Conservation (phyloP, 2,113 vertebrate species). For the Chaetura pelagica region DNA sequence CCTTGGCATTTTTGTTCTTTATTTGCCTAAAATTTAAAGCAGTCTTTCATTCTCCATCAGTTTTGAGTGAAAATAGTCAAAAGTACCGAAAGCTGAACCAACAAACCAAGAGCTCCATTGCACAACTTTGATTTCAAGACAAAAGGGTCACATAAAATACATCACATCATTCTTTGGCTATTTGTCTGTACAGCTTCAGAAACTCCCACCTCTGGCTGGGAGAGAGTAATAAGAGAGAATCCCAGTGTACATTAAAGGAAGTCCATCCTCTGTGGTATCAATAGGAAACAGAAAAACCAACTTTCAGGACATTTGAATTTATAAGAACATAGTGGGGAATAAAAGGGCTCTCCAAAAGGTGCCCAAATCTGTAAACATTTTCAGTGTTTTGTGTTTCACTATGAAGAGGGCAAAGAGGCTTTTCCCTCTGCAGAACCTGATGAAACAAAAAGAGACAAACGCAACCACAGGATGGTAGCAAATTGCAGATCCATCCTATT, state of each 20-base stretch:
- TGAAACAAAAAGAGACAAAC: constrained; percentile 1
- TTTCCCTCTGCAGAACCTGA: neutral
- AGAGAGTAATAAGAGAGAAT: neutral
- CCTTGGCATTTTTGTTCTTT: neutral
- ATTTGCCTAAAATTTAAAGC: neutral
- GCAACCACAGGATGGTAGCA: neutral
- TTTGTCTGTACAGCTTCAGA: neutral
- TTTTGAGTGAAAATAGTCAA: neutral
- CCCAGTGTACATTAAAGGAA: neutral
- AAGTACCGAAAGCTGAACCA: neutral
- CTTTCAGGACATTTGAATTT: neutral
- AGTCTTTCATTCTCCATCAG: neutral
- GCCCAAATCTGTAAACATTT: neutral
- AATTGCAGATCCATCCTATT: neutral
- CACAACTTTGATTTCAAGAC: neutral
- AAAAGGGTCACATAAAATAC: neutral
- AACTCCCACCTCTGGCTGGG: neutral
- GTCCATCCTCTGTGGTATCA: neutral
- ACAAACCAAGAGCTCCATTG: neutral
- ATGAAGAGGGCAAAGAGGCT: neutral
- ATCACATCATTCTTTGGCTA: neutral
- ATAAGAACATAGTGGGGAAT: neutral
- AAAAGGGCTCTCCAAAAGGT: neutral
- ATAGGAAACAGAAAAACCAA: neutral
- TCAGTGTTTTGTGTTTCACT: neutral